phyloP scores from a whole-genome alignment of 2,113 vertebrate species.

The Rhinolophus sinicus region DNA sequence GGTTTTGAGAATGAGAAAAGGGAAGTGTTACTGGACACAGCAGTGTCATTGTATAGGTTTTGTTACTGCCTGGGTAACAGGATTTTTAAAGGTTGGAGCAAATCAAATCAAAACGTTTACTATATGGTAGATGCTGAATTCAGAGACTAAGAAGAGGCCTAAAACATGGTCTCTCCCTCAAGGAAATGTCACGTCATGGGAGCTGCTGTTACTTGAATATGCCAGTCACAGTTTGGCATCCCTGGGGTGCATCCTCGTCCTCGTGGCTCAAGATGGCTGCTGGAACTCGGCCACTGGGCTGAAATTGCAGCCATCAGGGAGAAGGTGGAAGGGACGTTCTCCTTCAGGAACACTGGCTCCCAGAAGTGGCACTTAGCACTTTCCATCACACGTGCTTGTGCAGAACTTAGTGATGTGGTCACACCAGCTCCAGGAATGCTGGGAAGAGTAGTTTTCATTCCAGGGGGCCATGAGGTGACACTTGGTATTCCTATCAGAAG shows the following conservation, averaged over 20 bases:
- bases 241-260: background rate
- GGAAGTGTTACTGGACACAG: background rate
- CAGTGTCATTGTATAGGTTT: rapidly evolving
- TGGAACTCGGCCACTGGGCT: background rate
- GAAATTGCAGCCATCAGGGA: background rate
- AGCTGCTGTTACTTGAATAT: rapidly evolving
- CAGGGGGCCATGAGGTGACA: rapidly evolving
- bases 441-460: background rate
- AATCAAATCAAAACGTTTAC: background rate
- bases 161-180: rapidly evolving
- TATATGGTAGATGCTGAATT: background rate
- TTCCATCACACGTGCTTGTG: background rate
- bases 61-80: background rate
- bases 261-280: background rate
- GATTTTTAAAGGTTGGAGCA: background rate
- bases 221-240: too few relatives aligned
- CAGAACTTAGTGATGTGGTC: background rate
- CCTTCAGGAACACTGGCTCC: background rate
- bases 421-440: background rate
- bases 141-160: background rate
- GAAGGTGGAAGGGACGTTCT: background rate
- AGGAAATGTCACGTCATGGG: rapidly evolving
- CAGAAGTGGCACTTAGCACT: rapidly evolving
- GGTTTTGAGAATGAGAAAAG: background rate
- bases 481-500: background rate